phyloP scores from a whole-genome alignment of 2,113 vertebrate genomes.

The Passerina amoena region DNA sequence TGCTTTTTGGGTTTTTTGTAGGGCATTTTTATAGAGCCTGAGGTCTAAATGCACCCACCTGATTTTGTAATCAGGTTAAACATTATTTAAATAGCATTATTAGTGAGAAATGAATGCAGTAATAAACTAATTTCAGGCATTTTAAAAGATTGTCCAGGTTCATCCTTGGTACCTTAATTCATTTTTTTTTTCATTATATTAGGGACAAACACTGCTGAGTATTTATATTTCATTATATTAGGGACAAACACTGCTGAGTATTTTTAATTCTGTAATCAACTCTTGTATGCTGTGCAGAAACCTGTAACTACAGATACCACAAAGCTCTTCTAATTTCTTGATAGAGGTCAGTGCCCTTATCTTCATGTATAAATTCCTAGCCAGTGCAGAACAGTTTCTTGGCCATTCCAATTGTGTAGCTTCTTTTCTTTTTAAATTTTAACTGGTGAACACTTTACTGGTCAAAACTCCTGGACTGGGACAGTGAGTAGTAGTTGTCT shows the following conservation, averaged over 20 bases:
- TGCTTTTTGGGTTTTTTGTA: not conserved
- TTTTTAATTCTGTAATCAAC: not conserved
- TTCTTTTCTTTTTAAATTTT: not conserved
- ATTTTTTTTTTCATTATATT: not conserved
- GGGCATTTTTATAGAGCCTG: not conserved
- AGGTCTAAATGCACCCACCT: not conserved
- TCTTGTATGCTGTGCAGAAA: accelerated
- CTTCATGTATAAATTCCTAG: not conserved
- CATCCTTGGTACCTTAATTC: not conserved
- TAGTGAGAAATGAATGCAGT: not conserved
- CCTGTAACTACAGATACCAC: not conserved
- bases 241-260: not conserved
- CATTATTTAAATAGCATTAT: not conserved
- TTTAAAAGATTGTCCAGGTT: not conserved
- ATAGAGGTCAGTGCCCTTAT: not conserved
- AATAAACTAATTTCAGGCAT: not conserved
- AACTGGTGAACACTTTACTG: not conserved
- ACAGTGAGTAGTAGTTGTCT: not conserved
- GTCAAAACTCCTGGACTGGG: not conserved
- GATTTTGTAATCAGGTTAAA: not conserved
- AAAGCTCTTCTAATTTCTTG: not conserved
- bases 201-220: no score
- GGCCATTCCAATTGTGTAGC: not conserved
- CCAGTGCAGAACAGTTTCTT: not conserved
- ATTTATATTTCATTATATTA: not conserved